Percentiles rank a stretch among this genome's conserved stretches.
Evolutionary conservation across 2,113 vertebrate genomes (phyloP).

Genomic region (Alethe castanea): DNA sequence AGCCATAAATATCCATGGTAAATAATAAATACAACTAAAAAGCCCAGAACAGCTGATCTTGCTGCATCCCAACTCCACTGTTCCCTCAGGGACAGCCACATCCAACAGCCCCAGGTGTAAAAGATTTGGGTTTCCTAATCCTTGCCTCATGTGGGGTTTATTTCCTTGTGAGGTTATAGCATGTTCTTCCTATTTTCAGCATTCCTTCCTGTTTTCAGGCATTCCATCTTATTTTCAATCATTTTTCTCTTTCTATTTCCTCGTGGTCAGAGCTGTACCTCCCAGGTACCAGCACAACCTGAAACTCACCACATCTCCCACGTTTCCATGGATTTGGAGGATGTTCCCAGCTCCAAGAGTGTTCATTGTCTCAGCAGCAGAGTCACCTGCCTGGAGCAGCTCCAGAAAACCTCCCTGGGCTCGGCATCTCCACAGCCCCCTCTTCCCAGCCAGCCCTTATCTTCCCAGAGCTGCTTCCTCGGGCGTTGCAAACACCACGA

Average conservation of each 20-base stretch:
- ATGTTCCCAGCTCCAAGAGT: background rate
- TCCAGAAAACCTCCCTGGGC: background rate
- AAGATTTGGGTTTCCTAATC: background rate
- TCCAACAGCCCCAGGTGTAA: background rate
- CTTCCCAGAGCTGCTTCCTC: background rate
- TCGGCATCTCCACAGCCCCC: background rate
- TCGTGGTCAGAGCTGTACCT: accelerated
- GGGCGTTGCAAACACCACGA: background rate
- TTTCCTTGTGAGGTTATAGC: background rate
- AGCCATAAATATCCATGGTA: background rate
- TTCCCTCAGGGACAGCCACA: background rate
- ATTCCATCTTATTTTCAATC: background rate
- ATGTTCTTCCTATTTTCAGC: background rate
- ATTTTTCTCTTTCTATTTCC: background rate
- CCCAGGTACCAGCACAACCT: accelerated
- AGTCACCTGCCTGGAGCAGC: background rate
- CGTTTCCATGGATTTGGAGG: accelerated
- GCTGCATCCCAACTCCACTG: background rate
- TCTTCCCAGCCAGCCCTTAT: background rate
- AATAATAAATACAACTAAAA: background rate
- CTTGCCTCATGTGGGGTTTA: background rate
- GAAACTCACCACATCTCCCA: background rate
- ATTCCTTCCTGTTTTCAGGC: background rate
- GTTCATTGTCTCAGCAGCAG: background rate
- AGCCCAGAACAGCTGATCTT: background rate